Conservation (phyloP, 2,888 invertebrate species). For the Microchrysa polita region DNA sequence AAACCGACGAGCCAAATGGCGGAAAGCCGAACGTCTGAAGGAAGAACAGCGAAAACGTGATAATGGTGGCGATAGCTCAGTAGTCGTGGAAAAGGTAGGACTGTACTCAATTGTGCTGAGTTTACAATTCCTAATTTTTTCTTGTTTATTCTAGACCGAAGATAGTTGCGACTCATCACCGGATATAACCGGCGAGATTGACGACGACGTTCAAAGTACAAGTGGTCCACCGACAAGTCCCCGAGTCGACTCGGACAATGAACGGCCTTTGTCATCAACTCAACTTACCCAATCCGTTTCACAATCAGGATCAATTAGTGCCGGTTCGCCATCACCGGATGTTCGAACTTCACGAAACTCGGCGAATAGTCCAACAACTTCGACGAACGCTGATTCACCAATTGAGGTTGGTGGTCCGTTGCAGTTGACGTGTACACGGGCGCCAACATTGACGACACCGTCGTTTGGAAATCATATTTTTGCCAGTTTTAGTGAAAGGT, state of each 20-base stretch:
- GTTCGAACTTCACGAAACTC: constrained; percentile 62
- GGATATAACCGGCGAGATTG: constrained; percentile 64
- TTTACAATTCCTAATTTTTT: too few species aligned
- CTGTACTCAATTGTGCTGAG: background rate
- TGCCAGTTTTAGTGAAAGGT: constrained; percentile 70
- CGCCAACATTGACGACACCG: constrained; percentile 67
- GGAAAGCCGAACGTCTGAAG: constrained; percentile 90
- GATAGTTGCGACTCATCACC: constrained; percentile 65
- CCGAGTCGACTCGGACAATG: constrained; percentile 62
- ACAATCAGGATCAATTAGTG: constrained; percentile 66
- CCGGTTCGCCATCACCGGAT: constrained; percentile 64
- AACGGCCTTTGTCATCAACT: constrained; percentile 63
- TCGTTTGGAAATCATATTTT: constrained; percentile 74
- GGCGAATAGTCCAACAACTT: constrained; percentile 69
- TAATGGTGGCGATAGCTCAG: constrained; percentile 73
- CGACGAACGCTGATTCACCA: constrained; percentile 70
- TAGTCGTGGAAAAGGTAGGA: constrained; percentile 67
- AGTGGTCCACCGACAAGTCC: constrained; percentile 61
- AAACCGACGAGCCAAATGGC: constrained; percentile 91
- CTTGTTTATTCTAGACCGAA: constrained; percentile 56
- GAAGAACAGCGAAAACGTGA: constrained; percentile 89
- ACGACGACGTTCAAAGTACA: constrained; percentile 61
- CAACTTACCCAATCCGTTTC: constrained; percentile 63
- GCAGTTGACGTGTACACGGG: constrained; percentile 57
- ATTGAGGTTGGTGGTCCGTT: constrained; percentile 65